Evolutionary conservation across 2,113 vertebrate species (phyloP), one percentile per base, ranked within the genome.

Genomic region (Ellobius talpinus): DNA sequence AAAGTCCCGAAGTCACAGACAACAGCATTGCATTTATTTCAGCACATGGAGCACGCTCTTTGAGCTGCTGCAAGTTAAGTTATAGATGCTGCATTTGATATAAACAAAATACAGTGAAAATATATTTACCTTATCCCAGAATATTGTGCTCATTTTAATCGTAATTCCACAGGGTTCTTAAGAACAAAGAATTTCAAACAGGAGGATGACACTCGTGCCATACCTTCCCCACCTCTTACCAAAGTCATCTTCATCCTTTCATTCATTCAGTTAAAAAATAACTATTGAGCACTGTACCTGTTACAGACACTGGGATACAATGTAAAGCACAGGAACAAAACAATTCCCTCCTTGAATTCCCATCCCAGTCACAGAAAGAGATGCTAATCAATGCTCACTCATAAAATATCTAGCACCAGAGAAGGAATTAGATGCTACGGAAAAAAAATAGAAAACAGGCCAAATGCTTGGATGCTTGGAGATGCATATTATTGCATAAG

Each of bases 1-100:
- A 84, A 79, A 96, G 81, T 61, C 78, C 63, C 50, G 50, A 82
- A 86, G 66, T 88, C 79, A 86, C 61, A 87, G 96, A 95, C 61
- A 92, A 82, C 7, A 85, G 65, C 58, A 74, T 86, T 95, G 87
- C 74, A 82, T 88, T 96, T 85, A 94, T 87, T 90, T 90, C 52
- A 96, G 66, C 39, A 90, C 55, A 92, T 92, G 85, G 82, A 89
- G 45, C 55, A 84, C n/a, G 72, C 6, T 63, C 33, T 91, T 82
- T 92, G 68, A 89, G 36, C 7, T 92, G 16, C 47, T 70, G 72
- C 39, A 52, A 63, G 21, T 77, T 52, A 50, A 63, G 16, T 77
- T 52, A 50, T 47, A 93, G 50, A 19, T 45, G 24, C 50, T 45
- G 26, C 72, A 42, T 10, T 92, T 89, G 52, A 88, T 24, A 74